Conservation (phyloP, 2,113 vertebrate species). For the Arvicanthis niloticus region DNA sequence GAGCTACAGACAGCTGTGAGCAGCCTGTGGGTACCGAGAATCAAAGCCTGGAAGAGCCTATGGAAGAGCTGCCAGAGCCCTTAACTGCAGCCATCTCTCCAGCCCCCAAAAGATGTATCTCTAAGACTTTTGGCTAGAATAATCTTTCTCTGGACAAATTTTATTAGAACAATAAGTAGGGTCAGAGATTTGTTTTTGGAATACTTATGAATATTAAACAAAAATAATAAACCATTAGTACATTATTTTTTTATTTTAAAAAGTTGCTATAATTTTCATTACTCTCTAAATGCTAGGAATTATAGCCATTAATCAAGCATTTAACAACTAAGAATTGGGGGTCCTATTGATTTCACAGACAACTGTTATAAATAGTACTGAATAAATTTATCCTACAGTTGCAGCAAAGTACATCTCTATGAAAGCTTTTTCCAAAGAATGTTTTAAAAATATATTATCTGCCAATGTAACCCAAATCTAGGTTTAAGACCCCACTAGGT, state of each 20-base stretch:
- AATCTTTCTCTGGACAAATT: conserved; percentile 37
- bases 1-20: neutral
- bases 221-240: conserved; percentile 60
- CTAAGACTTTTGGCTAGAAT: neutral
- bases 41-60: neutral
- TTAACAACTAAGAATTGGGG: conserved; percentile 70
- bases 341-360: conserved; percentile 53
- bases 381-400: conserved; percentile 65
- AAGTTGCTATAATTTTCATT: conserved; percentile 77
- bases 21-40: too few species aligned
- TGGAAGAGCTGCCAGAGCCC: neutral
- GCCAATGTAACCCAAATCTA: conserved; percentile 63
- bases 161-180: conserved; percentile 41
- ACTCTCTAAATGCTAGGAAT: conserved; percentile 33
- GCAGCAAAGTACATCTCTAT: conserved; percentile 34
- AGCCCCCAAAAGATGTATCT: neutral
- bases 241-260: conserved; percentile 69
- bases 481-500: conserved; percentile 71
- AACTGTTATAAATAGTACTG: conserved; percentile 45
- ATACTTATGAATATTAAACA: conserved; percentile 50
- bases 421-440: conserved; percentile 61
- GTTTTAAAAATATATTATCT: conserved; percentile 61
- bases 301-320: conserved; percentile 39
- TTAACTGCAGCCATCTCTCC: neutral
- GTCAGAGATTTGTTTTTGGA: conserved; percentile 50